Percentiles rank a stretch among this genome's conserved stretches.
Conservation (phyloP, 2,113 vertebrate species). For the Saguinus midas region DNA sequence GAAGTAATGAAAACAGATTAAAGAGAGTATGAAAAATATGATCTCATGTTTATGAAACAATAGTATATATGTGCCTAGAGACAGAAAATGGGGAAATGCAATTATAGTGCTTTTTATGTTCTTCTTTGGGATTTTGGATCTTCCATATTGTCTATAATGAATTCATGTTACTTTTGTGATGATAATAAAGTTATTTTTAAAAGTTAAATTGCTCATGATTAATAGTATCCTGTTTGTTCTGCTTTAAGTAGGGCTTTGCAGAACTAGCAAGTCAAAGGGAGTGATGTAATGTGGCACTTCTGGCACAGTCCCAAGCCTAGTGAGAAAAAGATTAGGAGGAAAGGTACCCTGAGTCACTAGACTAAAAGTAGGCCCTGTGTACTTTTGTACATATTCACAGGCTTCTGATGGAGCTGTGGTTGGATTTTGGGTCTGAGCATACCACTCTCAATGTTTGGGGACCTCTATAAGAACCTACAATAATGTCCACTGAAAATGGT, state of each 20-base stretch:
- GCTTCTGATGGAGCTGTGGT: not conserved
- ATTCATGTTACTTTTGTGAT: slow-evolving; percentile 25
- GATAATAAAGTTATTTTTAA: not conserved
- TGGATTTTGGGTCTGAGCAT: not conserved
- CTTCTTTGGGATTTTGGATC: not conserved
- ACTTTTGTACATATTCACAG: not conserved
- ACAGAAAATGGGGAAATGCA: not conserved
- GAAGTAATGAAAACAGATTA: slow-evolving; percentile 23
- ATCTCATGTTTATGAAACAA: not conserved
- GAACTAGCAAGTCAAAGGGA: not conserved
- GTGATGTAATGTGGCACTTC: not conserved
- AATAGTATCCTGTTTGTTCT: not conserved
- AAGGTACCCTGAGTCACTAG: not conserved
- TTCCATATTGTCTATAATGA: slow-evolving; percentile 15
- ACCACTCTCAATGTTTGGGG: not conserved
- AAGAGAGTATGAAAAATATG: not conserved
- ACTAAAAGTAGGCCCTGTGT: not conserved
- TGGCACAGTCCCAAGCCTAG: not conserved
- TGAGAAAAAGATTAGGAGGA: not conserved
- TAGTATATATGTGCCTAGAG: not conserved
- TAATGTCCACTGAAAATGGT: not conserved
- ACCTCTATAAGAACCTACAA: not conserved
- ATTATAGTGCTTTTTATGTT: not conserved
- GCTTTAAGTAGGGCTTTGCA: not conserved
- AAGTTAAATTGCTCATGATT: not conserved